Percentiles rank a stretch among this genome's conserved stretches.
Evolutionary conservation across 1,140 invertebrate genomes (phyloP).

Genomic region (Nasonia longicornis): DNA sequence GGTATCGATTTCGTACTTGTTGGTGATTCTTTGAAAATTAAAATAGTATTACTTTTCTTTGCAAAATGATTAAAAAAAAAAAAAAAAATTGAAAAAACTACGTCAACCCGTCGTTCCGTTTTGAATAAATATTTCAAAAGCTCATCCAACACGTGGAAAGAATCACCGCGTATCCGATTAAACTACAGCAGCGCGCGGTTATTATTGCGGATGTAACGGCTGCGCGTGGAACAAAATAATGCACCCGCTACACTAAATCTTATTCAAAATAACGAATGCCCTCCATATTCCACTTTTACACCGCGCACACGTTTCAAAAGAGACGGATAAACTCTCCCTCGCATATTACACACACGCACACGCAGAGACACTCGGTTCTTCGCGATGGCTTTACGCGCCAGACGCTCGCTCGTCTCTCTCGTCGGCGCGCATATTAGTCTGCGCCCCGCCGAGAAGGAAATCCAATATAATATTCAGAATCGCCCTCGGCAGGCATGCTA

Average conservation of each 20-base stretch:
- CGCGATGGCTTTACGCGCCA: conserved; percentile 30
- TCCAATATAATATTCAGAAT: conserved; percentile 46
- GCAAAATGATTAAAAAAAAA: no score
- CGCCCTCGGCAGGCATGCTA: conserved; percentile 36
- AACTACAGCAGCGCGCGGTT: no score
- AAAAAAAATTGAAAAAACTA: no score
- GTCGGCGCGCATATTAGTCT: conserved; percentile 29
- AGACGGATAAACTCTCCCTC: conserved; percentile 1
- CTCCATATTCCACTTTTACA: not conserved
- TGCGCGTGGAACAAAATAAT: not conserved
- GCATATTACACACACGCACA: conserved; percentile 4
- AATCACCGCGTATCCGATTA: not conserved
- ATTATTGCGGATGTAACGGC: no score
- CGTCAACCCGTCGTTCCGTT: no score
- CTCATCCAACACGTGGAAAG: not conserved
- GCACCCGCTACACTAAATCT: conserved; percentile 1
- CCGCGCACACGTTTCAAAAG: not conserved
- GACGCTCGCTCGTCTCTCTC: conserved; percentile 14
- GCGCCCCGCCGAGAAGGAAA: conserved; percentile 22
- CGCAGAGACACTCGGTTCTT: not conserved
- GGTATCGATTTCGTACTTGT: no score
- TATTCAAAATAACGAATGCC: not conserved
- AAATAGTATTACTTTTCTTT: no score
- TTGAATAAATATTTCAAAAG: no score
- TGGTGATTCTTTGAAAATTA: no score